Base-by-base conservation (phyloP, 2,113 vertebrate genomes). In the Heterotis niloticus region DNA sequence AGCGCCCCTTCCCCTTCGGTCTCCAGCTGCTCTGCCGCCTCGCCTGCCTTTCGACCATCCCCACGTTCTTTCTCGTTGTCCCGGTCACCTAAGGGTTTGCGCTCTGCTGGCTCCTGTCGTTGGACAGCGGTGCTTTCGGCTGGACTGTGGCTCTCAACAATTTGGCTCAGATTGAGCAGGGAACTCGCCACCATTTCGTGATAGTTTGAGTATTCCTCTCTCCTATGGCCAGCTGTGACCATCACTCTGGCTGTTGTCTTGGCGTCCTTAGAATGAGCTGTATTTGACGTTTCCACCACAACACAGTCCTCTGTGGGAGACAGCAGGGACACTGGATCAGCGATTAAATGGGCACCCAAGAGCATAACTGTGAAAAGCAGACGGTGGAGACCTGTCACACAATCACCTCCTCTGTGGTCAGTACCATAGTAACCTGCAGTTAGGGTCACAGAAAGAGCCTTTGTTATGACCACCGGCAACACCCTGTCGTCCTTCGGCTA, bases 171-270 rank as follows among this genome's bases (percentile, higher is more conserved):
- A 86, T 96, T 94, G 12, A 96, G 90, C 79, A 97, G 95, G 64
- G 96, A 96, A 83, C 94, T 93, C 83, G 95, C 94, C 5, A 95
- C 94, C 84, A 93, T 92, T 85, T 95, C 93, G 85, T 94, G 93
- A 76, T 92, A 95, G 87, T 89, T 91, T 86, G 92, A 91, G 12
- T 92, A 92, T 81, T 88, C 89, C 85, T 89, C 90, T 86, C 92
- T 90, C 84, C 66, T 79, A 83, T 51, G 26, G 5, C 29, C 67
- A 59, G 80, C 60, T 20, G 26, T 51, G 20, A 54, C 60, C n/a
- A 20, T 51, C 13, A 54, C 68, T 73, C 82, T 83, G 54, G 81
- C 68, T 79, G 71, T 67, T 57, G 29, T 24, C 64, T 82, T 78
- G 16, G 16, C 24, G 24, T 79, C 81, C 76, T 82, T 62, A 54